phyloP scores from a whole-genome alignment of 1,140 invertebrate species.

The Pentalonia nigronervosa region DNA sequence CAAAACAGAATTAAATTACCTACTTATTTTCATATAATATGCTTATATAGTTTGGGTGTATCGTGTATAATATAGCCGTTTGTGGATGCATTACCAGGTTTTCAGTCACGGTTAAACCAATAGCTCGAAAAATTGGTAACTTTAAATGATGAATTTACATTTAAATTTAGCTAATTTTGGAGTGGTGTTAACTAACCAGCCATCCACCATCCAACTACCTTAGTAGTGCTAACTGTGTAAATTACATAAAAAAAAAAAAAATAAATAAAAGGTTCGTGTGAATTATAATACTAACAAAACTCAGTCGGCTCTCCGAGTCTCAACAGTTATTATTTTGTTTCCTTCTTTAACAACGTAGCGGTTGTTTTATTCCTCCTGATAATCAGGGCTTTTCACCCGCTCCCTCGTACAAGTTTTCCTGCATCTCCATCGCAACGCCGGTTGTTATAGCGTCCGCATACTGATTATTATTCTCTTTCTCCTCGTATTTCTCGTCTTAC shows the following conservation, averaged over 20 bases:
- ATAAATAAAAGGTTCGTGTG: not conserved
- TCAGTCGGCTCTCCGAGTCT: not conserved
- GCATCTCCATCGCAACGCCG: not conserved
- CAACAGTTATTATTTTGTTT: not conserved
- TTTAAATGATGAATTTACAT: not conserved
- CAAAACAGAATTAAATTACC: not conserved
- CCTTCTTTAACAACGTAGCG: not conserved
- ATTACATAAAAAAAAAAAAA: not conserved
- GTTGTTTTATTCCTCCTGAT: constrained; percentile 32
- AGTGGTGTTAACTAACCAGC: not conserved
- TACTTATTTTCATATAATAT: not conserved
- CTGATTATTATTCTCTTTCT: constrained; percentile 37
- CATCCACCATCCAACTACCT: not conserved
- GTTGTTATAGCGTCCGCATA: not conserved
- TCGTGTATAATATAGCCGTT: not conserved
- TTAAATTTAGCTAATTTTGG: not conserved
- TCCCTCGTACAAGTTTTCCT: not conserved
- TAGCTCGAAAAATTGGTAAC: not conserved
- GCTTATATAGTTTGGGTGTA: not conserved
- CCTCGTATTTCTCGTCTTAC: not conserved
- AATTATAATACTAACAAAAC: not conserved
- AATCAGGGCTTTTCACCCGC: not conserved
- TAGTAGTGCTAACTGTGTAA: not conserved
- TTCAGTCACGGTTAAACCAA: not conserved
- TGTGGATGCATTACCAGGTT: not conserved